These are phyloP conservation scores for Crotalus viridis DNA, from an alignment of 2,113 vertebrate species.

Conservation along the genomic window DNA sequence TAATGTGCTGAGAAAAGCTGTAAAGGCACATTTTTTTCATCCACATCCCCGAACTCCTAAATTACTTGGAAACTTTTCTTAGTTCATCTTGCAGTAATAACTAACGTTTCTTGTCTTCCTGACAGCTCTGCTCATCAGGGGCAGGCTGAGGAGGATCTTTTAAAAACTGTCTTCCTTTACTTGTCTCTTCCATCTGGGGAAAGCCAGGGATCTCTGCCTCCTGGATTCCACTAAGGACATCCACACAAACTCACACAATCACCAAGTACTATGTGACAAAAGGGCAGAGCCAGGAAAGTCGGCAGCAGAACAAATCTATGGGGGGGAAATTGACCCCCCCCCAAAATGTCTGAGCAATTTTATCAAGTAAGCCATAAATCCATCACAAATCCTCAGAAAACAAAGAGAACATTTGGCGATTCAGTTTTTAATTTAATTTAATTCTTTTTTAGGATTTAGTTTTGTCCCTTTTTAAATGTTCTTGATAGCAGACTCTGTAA, in stretches of 20 bases:
- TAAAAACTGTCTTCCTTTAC: not conserved
- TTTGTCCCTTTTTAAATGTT: not conserved
- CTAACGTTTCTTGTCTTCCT: not conserved
- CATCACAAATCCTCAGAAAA: not conserved
- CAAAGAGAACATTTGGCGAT: not conserved
- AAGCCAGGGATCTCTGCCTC: not conserved
- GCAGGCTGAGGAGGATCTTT: not conserved
- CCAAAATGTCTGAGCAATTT: not conserved
- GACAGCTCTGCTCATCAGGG: not conserved
- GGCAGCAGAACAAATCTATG: not conserved
- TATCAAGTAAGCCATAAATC: not conserved
- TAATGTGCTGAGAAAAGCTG: not conserved
- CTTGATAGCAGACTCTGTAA: not conserved
- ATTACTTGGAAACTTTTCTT: not conserved
- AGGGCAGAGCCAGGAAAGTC: not conserved
- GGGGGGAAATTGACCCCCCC: not conserved
- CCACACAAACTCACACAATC: not conserved
- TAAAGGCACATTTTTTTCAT: not conserved
- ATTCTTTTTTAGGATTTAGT: not conserved
- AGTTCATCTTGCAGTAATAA: not conserved
- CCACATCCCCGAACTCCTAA: not conserved
- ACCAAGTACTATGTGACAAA: not conserved
- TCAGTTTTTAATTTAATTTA: not conserved
- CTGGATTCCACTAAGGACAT: not conserved
- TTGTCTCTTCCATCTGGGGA: not conserved